phyloP scores from a whole-genome alignment of 2,888 invertebrate species.

The Cantharis rustica region DNA sequence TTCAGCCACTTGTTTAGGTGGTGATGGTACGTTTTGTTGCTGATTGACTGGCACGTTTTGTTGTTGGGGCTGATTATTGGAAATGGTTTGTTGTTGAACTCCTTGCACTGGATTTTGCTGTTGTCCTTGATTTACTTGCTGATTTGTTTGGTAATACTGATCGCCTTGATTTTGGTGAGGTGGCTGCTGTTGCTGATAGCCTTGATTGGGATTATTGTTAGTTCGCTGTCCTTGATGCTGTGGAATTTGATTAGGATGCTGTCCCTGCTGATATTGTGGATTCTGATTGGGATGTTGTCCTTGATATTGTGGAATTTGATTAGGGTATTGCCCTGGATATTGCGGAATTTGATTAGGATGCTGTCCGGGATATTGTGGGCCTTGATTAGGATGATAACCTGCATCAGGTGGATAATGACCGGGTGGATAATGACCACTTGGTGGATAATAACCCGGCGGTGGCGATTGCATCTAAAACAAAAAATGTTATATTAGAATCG shows the following conservation, averaged over 20 bases:
- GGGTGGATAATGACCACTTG: slow-evolving; percentile 9
- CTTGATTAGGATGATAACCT: slow-evolving; percentile 22
- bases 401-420: slow-evolving; percentile 13
- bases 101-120: slow-evolving; percentile 31
- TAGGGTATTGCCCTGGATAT: slow-evolving; percentile 23
- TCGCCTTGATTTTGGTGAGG: not conserved
- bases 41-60: slow-evolving; percentile 32
- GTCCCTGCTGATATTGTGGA: slow-evolving; percentile 40
- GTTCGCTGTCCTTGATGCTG: slow-evolving; percentile 31
- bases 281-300: slow-evolving; percentile 29
- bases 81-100: not conserved
- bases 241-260: slow-evolving; percentile 13
- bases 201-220: slow-evolving; percentile 37
- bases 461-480: slow-evolving; percentile 13
- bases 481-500: not conserved
- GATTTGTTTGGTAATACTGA: slow-evolving; percentile 35
- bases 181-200: slow-evolving; percentile 39
- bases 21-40: slow-evolving; percentile 23
- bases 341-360: slow-evolving; percentile 38
- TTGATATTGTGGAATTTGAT: slow-evolving; percentile 28
- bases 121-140: slow-evolving; percentile 40
- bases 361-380: slow-evolving; percentile 28
- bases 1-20: not conserved
- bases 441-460: slow-evolving; percentile 3
- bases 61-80: slow-evolving; percentile 40